Evolutionary conservation across 2,888 invertebrate genomes (phyloP).

Genomic region (Elegia similella): DNA sequence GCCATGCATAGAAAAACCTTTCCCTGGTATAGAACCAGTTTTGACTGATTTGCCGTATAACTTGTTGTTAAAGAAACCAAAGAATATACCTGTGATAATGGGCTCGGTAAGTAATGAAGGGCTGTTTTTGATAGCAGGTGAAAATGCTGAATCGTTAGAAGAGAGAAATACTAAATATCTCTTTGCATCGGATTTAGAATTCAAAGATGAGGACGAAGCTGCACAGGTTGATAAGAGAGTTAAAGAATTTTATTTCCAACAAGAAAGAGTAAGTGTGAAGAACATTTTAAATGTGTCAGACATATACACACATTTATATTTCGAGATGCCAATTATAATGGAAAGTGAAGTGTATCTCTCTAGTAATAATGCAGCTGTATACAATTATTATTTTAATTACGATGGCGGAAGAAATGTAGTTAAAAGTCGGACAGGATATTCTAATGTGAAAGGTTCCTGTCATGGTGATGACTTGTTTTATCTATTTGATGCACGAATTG

Average conservation of each 20-base stretch:
- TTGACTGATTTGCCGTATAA: conserved; percentile 63
- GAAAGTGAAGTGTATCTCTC: conserved; percentile 47
- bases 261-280: conserved; percentile 62
- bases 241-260: conserved; percentile 66
- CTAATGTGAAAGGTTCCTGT: conserved; percentile 50
- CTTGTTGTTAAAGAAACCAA: conserved; percentile 47
- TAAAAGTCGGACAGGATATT: conserved; percentile 46
- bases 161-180: conserved; percentile 53
- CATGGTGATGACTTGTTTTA: conserved; percentile 71
- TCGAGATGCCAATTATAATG: conserved; percentile 59
- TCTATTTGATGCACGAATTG: conserved; percentile 52
- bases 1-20: conserved; percentile 62
- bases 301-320: conserved; percentile 65
- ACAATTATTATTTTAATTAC: conserved; percentile 65
- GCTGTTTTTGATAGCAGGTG: conserved; percentile 41
- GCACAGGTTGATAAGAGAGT: conserved; percentile 42
- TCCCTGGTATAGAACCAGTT: conserved; percentile 54
- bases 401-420: conserved; percentile 59
- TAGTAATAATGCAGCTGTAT: conserved; percentile 43
- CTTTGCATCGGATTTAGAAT: conserved; percentile 64
- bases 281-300: conserved; percentile 54
- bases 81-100: conserved; percentile 49
- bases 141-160: conserved; percentile 41
- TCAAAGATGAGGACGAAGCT: conserved; percentile 52
- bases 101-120: conserved; percentile 67